Percentiles rank a stretch among this genome's conserved stretches.
Evolutionary conservation across 1,140 invertebrate species (phyloP).

Genomic region (Sminthurinus signatus): DNA sequence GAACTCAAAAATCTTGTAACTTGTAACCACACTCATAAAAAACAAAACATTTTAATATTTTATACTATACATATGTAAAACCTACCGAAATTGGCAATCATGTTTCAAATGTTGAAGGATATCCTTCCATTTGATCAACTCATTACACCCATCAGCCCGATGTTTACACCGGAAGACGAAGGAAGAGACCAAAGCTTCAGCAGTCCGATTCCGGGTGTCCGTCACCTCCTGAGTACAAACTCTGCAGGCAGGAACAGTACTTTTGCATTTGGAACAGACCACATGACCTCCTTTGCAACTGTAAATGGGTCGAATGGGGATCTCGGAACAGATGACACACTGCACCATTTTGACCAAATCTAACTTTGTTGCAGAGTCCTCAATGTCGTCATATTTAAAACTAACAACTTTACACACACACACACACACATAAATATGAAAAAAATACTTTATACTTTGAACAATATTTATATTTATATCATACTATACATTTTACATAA

Average conservation of each 20-base stretch:
- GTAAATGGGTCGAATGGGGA: not conserved
- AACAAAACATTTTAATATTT: not conserved
- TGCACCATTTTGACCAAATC: constrained; percentile 7
- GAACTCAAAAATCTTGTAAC: not conserved
- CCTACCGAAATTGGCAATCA: not conserved
- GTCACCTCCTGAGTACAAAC: not conserved
- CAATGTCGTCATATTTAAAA: constrained; percentile 8
- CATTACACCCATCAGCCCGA: not conserved
- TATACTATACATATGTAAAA: not conserved
- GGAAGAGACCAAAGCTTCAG: not conserved
- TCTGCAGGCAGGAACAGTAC: not conserved
- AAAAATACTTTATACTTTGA: too few relatives aligned
- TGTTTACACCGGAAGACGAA: constrained; percentile 5
- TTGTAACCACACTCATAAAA: not conserved
- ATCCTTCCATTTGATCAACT: not conserved
- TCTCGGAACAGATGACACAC: not conserved
- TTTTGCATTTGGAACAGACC: not conserved
- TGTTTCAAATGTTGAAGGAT: not conserved
- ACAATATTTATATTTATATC: too few relatives aligned
- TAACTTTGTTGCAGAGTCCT: not conserved
- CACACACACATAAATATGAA: too few relatives aligned
- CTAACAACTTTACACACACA: not conserved
- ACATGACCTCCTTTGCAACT: constrained; percentile 3
- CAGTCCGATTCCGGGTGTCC: constrained; percentile 3
- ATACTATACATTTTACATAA: too few relatives aligned